Evolutionary conservation across 2,888 invertebrate species (phyloP), one percentile per base, ranked within the genome.

Genomic region (Lasius platythorax): DNA sequence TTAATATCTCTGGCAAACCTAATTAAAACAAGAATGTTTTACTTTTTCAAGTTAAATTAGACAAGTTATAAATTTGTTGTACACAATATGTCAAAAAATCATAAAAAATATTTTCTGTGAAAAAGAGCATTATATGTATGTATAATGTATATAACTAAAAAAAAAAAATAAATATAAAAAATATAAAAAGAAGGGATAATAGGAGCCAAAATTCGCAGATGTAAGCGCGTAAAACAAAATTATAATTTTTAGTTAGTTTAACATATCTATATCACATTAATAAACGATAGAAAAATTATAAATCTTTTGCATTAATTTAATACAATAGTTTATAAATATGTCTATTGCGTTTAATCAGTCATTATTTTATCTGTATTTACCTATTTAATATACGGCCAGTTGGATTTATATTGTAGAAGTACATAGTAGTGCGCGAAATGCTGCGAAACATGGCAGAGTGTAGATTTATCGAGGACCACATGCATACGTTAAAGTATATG

Each of bases 1-100:
- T 96, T 98, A 96, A 98, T 97, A 92, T 99, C 99, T 95, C 98
- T 98, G 0, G 98, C 97, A 95, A 99, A 98, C 61, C 99, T 95
- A 64, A 23, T 33, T 30, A 9, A 46, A 68, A 46, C 33, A 73
- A 67, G 8, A 33, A 18, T 11, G 11, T 50, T 40, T 40, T 64
- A 64, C 3, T 64, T 74, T 68, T n/a, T 4, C 11, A 18, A 15
- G 43, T 56, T 53, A 33, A 43, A 43, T 40, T 46, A 40, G 5
- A 11, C 5, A 68, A 50, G 18, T 50, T 50, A 50, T 50, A 6
- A 18, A 50, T 50, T 50, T 50, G 6, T 50, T 18, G 4, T 50
- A 50, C 2, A 50, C 15, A 46, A 46, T 50, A n/a, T 50, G 2
- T 50, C 3, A 64, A 70, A 58, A 53, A 28, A n/a, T 58, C n/a